Base-by-base conservation (phyloP, 2,113 vertebrate species). In the Antennarius striatus region DNA sequence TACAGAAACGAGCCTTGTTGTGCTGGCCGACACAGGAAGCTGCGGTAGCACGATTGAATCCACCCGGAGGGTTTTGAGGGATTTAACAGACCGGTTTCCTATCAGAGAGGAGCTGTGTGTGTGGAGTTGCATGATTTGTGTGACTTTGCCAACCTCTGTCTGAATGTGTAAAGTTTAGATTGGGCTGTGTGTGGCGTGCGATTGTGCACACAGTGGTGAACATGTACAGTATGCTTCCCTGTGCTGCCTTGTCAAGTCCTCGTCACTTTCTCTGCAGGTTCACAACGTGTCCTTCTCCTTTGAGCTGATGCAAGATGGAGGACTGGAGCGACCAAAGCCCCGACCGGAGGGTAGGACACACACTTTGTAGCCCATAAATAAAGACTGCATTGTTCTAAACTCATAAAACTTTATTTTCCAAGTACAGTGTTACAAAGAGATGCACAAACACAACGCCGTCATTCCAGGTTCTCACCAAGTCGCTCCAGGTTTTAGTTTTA, bases 301-400 rank as follows among this genome's bases (percentile, higher is more conserved):
- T 83, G 97, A 99, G 59, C 93, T 99, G 80, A 99, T 99, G 97
- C 96, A 99, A 76, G 97, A 99, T 6, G 96, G 96, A 71, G 97
- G 97, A 43, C 61, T 99, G 85, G 96, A 98, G 91, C 96, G 94
- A 86, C 97, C 97, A 52, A 99, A 99, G 61, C 96, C 97, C 16
- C 90, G 97, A 58, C 93, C 96, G 56, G 97, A 99, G 93, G 97
- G 97, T 98, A 93, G 7, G 79, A 55, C 3, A 5, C 28, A n/a
- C 4, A 7, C 40, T 59, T 2, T 22, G 22, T 22, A 22, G 22
- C 22, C 22, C 1, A 22, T 22, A 22, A 22, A 22, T 22, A 22
- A 22, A 22, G 22, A 22, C 2, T 22, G 22, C 22, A 22, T 22
- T 22, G 22, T 22, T 22, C 22, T 22, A 22, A 22, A 22, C 22